phyloP scores from a whole-genome alignment of 2,888 invertebrate genomes.

The Ganaspis brasiliensis region DNA sequence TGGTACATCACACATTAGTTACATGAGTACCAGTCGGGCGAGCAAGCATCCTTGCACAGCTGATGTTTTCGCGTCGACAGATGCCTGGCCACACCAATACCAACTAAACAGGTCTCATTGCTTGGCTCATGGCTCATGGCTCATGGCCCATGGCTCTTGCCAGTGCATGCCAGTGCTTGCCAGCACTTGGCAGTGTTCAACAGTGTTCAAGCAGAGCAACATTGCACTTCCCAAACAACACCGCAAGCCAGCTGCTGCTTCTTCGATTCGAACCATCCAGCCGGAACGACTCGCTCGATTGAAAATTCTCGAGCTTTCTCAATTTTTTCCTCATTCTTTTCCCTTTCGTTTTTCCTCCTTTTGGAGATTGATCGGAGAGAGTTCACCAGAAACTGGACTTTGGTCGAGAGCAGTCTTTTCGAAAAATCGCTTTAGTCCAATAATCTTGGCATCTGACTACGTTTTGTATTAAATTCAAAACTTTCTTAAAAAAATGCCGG shows the following conservation, averaged over 20 bases:
- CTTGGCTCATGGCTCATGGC: slow-evolving; percentile 26
- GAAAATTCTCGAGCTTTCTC: slow-evolving; percentile 19
- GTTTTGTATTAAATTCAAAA: too few relatives aligned
- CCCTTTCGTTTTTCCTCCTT: not conserved
- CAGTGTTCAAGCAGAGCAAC: slow-evolving; percentile 6
- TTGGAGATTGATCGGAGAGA: too few relatives aligned
- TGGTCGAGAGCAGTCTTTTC: too few relatives aligned
- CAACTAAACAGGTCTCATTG: slow-evolving; percentile 19
- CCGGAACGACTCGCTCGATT: slow-evolving; percentile 29
- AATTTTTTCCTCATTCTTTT: slow-evolving; percentile 10
- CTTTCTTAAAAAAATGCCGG: too few relatives aligned
- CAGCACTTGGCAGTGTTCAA: slow-evolving; percentile 10
- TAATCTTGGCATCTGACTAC: too few relatives aligned
- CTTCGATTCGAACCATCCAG: slow-evolving; percentile 11
- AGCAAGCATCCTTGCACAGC: slow-evolving; percentile 67
- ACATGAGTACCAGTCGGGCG: slow-evolving; percentile 23
- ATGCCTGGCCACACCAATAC: slow-evolving; percentile 63
- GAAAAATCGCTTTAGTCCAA: too few relatives aligned
- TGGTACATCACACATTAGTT: slow-evolving; percentile 4
- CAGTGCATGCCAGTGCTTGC: too few relatives aligned
- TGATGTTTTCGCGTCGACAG: slow-evolving; percentile 76
- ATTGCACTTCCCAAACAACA: slow-evolving; percentile 10
- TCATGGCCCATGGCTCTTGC: not conserved
- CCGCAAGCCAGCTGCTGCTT: slow-evolving; percentile 35
- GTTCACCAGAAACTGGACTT: too few relatives aligned